A percentile compares a stretch with the other conserved stretches of the same genome.
These are phyloP conservation scores for Acleris holmiana DNA, from an alignment of 2,888 invertebrate species.

Conservation along the genomic window DNA sequence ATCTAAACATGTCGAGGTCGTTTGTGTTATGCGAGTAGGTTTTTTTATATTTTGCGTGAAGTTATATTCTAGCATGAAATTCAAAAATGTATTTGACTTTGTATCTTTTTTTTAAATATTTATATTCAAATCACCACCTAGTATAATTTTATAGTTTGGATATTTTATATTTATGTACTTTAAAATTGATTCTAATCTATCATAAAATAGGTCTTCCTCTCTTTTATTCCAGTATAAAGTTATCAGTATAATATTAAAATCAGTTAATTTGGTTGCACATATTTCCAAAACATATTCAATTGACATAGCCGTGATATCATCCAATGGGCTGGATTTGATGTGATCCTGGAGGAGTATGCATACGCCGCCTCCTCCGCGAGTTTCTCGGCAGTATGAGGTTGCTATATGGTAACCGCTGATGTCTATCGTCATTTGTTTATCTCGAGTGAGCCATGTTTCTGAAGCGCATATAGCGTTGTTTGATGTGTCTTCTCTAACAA, in stretches of 20 bases:
- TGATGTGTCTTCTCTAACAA: neutral
- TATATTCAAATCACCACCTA: slow-evolving; percentile 21
- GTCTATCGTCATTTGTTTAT: neutral
- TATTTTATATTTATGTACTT: slow-evolving; percentile 7
- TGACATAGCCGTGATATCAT: neutral
- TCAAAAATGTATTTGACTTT: neutral
- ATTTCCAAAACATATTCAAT: neutral
- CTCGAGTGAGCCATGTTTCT: neutral
- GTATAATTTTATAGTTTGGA: slow-evolving; percentile 1
- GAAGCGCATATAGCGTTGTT: neutral
- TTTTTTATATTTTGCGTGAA: slow-evolving; percentile 15
- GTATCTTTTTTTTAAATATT: slow-evolving; percentile 7
- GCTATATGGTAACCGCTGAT: neutral
- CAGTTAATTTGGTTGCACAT: neutral
- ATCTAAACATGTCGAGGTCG: slow-evolving; percentile 14
- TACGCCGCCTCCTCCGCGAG: neutral
- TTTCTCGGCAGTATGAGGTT: neutral
- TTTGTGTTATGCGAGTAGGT: slow-evolving; percentile 15
- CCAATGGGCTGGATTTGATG: neutral
- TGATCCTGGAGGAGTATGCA: neutral
- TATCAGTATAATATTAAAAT: neutral
- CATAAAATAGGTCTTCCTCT: slow-evolving; percentile 12
- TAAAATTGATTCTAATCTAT: slow-evolving; percentile 4
- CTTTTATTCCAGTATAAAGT: neutral
- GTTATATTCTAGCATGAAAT: neutral